Evolutionary conservation across 1,140 invertebrate species (phyloP).

Genomic region (Acyrthosiphon pisum): DNA sequence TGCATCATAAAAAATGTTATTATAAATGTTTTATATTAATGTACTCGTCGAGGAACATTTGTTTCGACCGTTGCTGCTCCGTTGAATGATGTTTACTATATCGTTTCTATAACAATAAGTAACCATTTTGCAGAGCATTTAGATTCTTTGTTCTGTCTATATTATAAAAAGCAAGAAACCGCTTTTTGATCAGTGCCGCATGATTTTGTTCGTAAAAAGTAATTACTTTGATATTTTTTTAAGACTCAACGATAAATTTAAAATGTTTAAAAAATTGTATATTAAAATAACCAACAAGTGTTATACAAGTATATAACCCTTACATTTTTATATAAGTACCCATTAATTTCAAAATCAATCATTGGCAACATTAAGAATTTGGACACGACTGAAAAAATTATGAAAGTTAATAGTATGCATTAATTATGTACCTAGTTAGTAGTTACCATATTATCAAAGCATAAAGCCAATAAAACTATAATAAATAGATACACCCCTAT

Average conservation of each 20-base stretch:
- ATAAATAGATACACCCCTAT: too few species aligned
- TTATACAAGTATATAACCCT: not conserved
- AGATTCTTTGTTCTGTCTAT: not conserved
- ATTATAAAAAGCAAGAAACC: slow-evolving; percentile 3
- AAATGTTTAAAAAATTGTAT: not conserved
- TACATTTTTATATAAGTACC: not conserved
- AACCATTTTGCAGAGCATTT: not conserved
- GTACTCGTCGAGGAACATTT: not conserved
- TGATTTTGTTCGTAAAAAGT: not conserved
- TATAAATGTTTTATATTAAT: not conserved
- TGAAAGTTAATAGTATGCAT: not conserved
- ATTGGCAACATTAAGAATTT: not conserved
- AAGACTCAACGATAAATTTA: not conserved
- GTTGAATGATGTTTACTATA: not conserved
- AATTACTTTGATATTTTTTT: not conserved
- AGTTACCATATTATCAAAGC: not conserved
- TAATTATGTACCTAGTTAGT: not conserved
- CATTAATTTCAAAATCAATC: not conserved
- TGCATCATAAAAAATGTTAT: slow-evolving; percentile 38
- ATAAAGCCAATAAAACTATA: not conserved
- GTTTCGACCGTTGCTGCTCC: not conserved
- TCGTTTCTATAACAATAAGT: slow-evolving; percentile 22
- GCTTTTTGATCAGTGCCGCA: not conserved
- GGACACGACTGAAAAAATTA: not conserved
- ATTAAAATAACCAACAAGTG: not conserved